Evolutionary conservation across 2,113 vertebrate genomes (phyloP), one percentile per base, ranked within the genome.

Genomic region (Prolemur simus): DNA sequence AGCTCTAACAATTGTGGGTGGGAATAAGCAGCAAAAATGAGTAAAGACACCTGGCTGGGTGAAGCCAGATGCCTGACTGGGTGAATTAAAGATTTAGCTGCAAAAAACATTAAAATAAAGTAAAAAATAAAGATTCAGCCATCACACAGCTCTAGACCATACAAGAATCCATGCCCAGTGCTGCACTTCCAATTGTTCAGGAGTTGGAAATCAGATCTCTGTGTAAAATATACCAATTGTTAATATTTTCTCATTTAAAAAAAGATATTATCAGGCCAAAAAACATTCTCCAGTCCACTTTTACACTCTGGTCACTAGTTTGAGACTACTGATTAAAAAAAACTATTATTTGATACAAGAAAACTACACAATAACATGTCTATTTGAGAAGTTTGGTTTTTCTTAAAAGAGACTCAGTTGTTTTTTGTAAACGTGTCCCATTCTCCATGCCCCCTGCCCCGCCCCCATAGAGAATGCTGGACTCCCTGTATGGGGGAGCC

Each of bases 221-320:
- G 74, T 60, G 39, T 39, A 78, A 95, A 56, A 63, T 63, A 25
- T 58, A 8, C 56, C 15, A 84, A 21, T 58, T 63, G 45, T 91
- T 86, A 49, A 20, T 56, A 74, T 82, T 63, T 93, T 64, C 49
- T 90, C 52, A 71, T 56, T 87, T 69, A 47, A 29, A 52, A 68
- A 74, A 74, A 63, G 12, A 10, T 49, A 34, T 17, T n/a, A 78
- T 74, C 11, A 68, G 11, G 34, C 27, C 54, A 74, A 71, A 56
- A 69, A 63, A 42, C 69, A 54, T 37, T 78, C 64, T 63, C 10
- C 21, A 27, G 18, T 56, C 32, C 42, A 54, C 14, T 37, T 94
- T 73, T 49, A 68, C 60, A 5, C 15, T 60, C 81, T 63, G 52
- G 39, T 34, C 73, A 29, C 20, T 2, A 34, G 23, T 68, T 69